phyloP scores from a whole-genome alignment of 2,113 vertebrate genomes.

The human (Homo sapiens) region DNA sequence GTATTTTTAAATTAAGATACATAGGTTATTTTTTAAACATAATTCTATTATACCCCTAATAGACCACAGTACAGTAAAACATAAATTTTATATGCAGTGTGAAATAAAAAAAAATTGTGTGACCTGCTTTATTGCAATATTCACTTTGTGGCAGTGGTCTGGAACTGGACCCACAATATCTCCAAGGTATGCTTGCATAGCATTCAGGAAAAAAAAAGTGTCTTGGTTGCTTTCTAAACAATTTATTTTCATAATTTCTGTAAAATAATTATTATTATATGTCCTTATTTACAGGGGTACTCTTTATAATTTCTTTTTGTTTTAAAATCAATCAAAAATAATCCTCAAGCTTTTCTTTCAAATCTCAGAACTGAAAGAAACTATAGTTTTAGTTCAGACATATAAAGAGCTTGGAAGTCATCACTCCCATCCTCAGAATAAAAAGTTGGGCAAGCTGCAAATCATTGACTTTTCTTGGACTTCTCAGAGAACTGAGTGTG shows the following conservation, averaged over 20 bases:
- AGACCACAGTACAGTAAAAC: neutral
- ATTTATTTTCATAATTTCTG: neutral
- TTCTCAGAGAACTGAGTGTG: neutral
- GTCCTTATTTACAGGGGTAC: neutral
- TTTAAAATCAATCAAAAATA: neutral
- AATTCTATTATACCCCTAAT: neutral
- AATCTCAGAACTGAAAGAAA: neutral
- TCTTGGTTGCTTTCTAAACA: neutral
- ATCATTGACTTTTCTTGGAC: neutral
- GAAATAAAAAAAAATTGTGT: neutral
- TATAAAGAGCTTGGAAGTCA: neutral
- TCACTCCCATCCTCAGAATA: neutral
- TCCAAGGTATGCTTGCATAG: neutral
- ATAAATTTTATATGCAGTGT: neutral
- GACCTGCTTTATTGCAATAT: neutral
- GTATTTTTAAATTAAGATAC: neutral
- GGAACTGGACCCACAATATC: neutral
- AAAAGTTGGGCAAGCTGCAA: neutral
- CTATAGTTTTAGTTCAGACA: neutral
- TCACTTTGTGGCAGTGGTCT: neutral
- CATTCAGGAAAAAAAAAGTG: neutral
- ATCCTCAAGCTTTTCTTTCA: neutral
- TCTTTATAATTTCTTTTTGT: neutral
- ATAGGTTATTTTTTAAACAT: neutral
- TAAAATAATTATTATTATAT: neutral